Evolutionary conservation across 2,113 vertebrate genomes (phyloP).

Genomic region (Hydropotes inermis): DNA sequence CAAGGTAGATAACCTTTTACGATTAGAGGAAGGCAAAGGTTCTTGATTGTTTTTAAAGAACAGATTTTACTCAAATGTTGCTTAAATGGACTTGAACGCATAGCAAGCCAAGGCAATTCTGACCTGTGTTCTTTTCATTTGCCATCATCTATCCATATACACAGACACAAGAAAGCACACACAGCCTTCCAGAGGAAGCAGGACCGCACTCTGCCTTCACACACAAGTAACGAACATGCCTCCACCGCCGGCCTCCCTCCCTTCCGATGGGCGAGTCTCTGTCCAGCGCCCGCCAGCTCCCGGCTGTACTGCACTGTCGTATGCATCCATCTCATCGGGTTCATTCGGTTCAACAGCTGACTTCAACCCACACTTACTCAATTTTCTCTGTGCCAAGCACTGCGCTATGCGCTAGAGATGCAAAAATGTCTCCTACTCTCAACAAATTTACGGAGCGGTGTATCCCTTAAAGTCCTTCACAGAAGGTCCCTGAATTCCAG

Average conservation of each 20-base stretch:
- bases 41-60: neutral
- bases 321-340: neutral
- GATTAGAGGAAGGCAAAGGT: constrained; percentile 9
- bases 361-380: neutral
- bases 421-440: neutral
- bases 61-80: neutral
- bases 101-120: neutral
- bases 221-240: neutral
- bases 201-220: neutral
- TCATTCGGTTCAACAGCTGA: neutral
- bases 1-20: constrained; percentile 15
- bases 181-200: neutral
- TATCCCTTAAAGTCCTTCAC: neutral
- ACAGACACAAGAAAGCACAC: neutral
- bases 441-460: neutral
- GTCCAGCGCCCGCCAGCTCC: accelerated
- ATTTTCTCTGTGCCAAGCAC: neutral
- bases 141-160: neutral
- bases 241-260: accelerated
- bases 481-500: neutral
- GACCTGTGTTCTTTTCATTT: neutral
- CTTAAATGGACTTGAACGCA: neutral
- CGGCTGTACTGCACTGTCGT: neutral
- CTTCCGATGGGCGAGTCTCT: neutral
- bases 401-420: neutral